A percentile compares a stretch with the other conserved stretches of the same genome.
Evolutionary conservation across 2,888 invertebrate species (phyloP).

Genomic region (Chalcosyrphus nemorum): DNA sequence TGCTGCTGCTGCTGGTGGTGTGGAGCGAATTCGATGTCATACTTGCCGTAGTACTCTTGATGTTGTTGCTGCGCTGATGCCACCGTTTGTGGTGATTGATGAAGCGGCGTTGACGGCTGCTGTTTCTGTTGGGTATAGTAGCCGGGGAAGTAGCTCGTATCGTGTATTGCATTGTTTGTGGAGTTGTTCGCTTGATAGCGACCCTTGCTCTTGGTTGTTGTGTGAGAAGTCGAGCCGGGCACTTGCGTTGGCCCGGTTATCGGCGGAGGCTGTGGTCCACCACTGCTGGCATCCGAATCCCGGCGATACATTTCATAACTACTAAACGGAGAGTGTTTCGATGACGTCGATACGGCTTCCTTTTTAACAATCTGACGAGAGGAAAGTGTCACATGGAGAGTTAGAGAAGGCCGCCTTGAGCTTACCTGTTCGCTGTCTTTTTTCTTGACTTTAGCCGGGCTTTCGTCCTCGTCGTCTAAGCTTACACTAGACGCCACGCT

Average conservation of each 20-base stretch:
- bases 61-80: conserved; percentile 55
- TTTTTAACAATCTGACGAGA: conserved; percentile 82
- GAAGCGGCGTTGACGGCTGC: conserved; percentile 72
- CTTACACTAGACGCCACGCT: conserved; percentile 82
- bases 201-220: conserved; percentile 41
- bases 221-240: conserved; percentile 50
- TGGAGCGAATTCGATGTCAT: conserved; percentile 79
- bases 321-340: conserved; percentile 79
- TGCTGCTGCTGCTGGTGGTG: conserved; percentile 77
- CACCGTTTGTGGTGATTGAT: conserved; percentile 66
- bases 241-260: conserved; percentile 45
- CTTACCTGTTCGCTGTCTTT: conserved; percentile 81
- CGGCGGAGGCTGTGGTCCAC: conserved; percentile 72
- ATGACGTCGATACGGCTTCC: conserved; percentile 81
- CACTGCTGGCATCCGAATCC: conserved; percentile 76
- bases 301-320: conserved; percentile 78
- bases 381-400: too few species aligned
- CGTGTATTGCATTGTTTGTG: conserved; percentile 74
- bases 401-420: too few species aligned
- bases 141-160: conserved; percentile 78
- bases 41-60: conserved; percentile 81
- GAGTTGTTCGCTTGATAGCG: conserved; percentile 56
- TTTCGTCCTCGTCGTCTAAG: conserved; percentile 81
- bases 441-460: conserved; percentile 81
- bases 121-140: conserved; percentile 78